These are phyloP conservation scores for Anser cygnoides DNA, from an alignment of 2,113 vertebrate species.

Conservation along the genomic window DNA sequence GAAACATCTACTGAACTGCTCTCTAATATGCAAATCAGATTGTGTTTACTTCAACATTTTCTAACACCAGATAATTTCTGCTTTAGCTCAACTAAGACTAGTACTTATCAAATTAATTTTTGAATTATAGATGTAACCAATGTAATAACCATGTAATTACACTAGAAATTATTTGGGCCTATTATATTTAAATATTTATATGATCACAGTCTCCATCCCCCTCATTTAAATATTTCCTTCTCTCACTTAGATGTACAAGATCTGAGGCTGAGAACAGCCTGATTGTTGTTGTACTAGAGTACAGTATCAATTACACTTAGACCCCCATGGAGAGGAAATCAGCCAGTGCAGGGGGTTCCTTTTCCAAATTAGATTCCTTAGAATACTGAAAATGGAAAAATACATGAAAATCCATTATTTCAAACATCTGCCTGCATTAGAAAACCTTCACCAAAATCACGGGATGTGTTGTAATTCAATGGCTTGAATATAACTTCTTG, in stretches of 20 bases:
- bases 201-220: neutral
- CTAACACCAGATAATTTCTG: neutral
- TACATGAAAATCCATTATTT: slow-evolving; percentile 16
- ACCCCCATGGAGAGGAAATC: neutral
- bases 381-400: slow-evolving; percentile 27
- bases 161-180: slow-evolving; percentile 11
- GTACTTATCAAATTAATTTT: slow-evolving; percentile 22
- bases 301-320: slow-evolving; percentile 7
- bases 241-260: neutral
- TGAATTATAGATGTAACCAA: slow-evolving; percentile 14
- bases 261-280: neutral
- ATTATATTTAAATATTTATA: slow-evolving; percentile 51
- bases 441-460: slow-evolving; percentile 6
- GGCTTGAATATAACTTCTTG: slow-evolving; percentile 24
- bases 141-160: slow-evolving; percentile 26
- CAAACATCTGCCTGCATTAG: slow-evolving; percentile 19
- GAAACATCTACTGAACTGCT: neutral
- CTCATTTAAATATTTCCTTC: slow-evolving; percentile 4
- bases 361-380: slow-evolving; percentile 33
- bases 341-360: neutral
- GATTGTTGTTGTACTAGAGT: neutral
- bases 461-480: slow-evolving; percentile 19
- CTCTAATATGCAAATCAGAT: neutral
- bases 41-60: neutral
- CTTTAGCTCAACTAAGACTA: neutral